Conservation (phyloP, 2,113 vertebrate species). For the Callorhinus ursinus region DNA sequence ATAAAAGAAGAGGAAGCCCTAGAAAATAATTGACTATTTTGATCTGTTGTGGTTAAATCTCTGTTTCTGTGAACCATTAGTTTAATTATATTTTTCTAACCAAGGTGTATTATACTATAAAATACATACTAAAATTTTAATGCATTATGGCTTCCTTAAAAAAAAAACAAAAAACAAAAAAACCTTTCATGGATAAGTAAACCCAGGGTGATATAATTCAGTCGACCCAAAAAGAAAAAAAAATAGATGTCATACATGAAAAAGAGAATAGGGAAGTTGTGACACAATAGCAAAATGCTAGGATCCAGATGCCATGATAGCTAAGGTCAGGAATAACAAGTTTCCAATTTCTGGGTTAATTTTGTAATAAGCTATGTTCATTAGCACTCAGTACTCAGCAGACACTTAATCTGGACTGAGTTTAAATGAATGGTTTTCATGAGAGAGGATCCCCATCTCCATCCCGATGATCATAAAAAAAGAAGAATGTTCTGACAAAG, state of each 20-base stretch:
- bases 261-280: background rate
- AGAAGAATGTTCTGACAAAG: slow-evolving; percentile 31
- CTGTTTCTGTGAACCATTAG: background rate
- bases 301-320: background rate
- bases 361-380: slow-evolving; percentile 16
- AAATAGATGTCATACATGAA: background rate
- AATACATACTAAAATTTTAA: slow-evolving; percentile 2
- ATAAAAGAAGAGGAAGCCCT: background rate
- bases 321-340: slow-evolving; percentile 18
- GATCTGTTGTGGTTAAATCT: background rate
- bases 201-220: background rate
- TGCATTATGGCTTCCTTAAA: background rate
- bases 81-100: slow-evolving; percentile 35
- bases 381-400: background rate
- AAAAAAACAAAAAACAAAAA: background rate
- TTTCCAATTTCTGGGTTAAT: slow-evolving; percentile 51
- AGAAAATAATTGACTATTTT: background rate
- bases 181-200: background rate
- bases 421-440: slow-evolving; percentile 40
- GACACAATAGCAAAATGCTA: background rate
- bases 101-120: background rate
- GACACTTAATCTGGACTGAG: slow-evolving; percentile 20
- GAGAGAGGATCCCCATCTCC: background rate
- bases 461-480: background rate
- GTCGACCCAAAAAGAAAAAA: background rate